Evolutionary conservation across 2,888 invertebrate genomes (phyloP).

Genomic region (Caenorhabditis becei): DNA sequence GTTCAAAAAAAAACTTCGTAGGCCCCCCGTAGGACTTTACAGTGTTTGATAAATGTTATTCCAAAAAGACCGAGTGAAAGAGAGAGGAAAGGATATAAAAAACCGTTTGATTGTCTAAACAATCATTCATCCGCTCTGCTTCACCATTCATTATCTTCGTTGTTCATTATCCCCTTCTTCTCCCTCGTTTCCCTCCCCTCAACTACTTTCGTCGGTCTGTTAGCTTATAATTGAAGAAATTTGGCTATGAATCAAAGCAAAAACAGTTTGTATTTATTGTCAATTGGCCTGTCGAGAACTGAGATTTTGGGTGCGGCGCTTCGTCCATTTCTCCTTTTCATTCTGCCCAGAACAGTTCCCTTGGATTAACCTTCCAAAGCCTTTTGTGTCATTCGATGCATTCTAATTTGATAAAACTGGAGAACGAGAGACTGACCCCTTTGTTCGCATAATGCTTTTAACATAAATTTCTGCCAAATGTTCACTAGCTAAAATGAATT

Average conservation of each 20-base stretch:
- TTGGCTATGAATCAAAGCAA: conserved; percentile 25
- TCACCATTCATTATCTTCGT: conserved; percentile 33
- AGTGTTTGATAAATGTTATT: conserved; percentile 54
- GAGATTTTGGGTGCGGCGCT: conserved; percentile 18
- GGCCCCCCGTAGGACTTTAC: conserved; percentile 29
- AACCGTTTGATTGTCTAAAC: conserved; percentile 56
- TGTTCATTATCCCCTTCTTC: conserved; percentile 13
- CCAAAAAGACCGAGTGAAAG: conserved; percentile 11
- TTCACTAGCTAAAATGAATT: too few species aligned
- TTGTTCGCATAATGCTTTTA: background rate
- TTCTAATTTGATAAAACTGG: conserved; percentile 48
- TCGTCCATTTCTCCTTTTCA: background rate
- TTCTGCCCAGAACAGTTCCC: background rate
- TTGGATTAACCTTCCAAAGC: conserved; percentile 55
- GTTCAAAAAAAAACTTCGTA: background rate
- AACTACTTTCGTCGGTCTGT: conserved; percentile 7
- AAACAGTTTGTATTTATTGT: conserved; percentile 1
- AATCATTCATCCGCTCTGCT: conserved; percentile 45
- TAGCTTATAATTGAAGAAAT: conserved; percentile 23
- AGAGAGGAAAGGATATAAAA: conserved; percentile 35
- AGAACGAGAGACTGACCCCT: background rate
- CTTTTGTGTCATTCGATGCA: conserved; percentile 22
- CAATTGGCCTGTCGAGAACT: background rate
- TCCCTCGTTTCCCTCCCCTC: background rate
- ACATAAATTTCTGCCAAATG: too few species aligned